Conservation (phyloP, 2,888 invertebrate genomes). For the Maniola hyperantus region DNA sequence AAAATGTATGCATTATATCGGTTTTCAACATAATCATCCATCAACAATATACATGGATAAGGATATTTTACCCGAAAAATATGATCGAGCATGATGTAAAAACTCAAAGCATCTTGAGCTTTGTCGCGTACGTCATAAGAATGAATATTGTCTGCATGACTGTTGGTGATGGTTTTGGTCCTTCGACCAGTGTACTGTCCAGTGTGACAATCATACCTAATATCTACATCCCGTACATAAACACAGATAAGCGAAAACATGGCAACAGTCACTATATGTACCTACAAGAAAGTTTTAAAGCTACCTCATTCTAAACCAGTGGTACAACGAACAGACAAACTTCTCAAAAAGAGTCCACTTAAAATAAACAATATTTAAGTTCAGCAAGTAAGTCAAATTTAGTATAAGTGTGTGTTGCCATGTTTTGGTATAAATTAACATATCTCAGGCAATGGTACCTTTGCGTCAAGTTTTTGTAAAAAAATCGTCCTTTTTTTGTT, state of each 20-base stretch:
- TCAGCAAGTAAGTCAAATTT: no score
- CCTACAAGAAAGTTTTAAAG: no score
- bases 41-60: neutral
- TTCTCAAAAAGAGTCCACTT: no score
- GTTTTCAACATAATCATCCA: no score
- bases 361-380: no score
- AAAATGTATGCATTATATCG: no score
- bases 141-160: constrained; percentile 47
- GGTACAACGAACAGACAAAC: no score
- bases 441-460: constrained; percentile 42
- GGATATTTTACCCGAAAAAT: neutral
- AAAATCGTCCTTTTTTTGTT: neutral
- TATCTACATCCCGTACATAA: constrained; percentile 22
- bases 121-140: constrained; percentile 38
- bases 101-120: constrained; percentile 43
- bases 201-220: constrained; percentile 38
- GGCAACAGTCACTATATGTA: constrained; percentile 30
- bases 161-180: constrained; percentile 43
- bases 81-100: constrained; percentile 9
- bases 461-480: neutral
- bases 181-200: constrained; percentile 35
- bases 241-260: constrained; percentile 31
- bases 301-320: no score
- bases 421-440: constrained; percentile 39
- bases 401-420: constrained; percentile 39